phyloP scores from a whole-genome alignment of 1,140 invertebrate species.

The Limonius californicus region DNA sequence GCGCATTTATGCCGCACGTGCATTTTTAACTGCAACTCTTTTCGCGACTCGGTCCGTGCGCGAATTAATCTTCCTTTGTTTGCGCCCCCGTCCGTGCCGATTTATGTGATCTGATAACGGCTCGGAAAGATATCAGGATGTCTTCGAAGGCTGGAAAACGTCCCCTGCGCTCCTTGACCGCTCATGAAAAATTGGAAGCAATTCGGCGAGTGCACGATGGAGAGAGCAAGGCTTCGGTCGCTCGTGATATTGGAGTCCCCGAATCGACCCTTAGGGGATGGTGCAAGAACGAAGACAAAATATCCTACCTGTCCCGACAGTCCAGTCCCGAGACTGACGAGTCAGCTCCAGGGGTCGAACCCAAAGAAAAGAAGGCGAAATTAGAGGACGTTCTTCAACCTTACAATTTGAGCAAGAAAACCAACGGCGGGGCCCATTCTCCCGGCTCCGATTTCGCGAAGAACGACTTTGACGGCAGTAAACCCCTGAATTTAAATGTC shows the following conservation, averaged over 20 bases:
- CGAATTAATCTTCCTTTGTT: no score
- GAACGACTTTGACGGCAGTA: not conserved
- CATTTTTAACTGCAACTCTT: not conserved
- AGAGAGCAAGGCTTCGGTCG: slow-evolving; percentile 77
- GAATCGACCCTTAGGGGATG: slow-evolving; percentile 78
- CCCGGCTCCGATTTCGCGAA: not conserved
- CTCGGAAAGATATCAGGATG: not conserved
- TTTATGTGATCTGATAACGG: not conserved
- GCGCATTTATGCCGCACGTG: slow-evolving; percentile 15
- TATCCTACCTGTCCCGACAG: slow-evolving; percentile 65
- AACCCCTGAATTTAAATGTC: slow-evolving; percentile 15
- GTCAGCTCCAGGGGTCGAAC: slow-evolving; percentile 22
- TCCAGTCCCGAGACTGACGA: slow-evolving; percentile 57
- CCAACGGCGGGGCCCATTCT: slow-evolving; percentile 7
- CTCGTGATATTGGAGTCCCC: slow-evolving; percentile 74
- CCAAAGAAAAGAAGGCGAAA: slow-evolving; percentile 52
- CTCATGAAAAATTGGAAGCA: slow-evolving; percentile 72
- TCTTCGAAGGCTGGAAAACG: slow-evolving; percentile 56
- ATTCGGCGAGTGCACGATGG: slow-evolving; percentile 76
- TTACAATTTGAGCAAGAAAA: slow-evolving; percentile 45
- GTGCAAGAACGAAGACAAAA: slow-evolving; percentile 80
- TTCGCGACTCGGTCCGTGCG: no score
- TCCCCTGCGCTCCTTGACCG: slow-evolving; percentile 64
- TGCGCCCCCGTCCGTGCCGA: no score
- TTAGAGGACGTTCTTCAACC: slow-evolving; percentile 44